A percentile compares a stretch with the other conserved stretches of the same genome.
Conservation (phyloP, 2,797 vertebrate genomes). For the Pseudochaenichthys georgianus region DNA sequence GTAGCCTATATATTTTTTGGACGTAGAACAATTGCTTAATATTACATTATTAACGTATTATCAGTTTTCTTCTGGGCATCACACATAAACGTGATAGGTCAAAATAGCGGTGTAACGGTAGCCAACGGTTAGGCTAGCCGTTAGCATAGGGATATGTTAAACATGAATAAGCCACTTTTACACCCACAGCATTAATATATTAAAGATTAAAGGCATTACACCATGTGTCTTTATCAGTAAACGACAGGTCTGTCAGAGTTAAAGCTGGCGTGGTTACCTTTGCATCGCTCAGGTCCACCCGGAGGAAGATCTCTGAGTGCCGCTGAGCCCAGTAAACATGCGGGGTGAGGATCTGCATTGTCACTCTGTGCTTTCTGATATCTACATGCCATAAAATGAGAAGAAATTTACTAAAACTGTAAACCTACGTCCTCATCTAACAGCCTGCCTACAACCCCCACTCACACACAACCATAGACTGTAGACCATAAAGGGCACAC, state of each 20-base stretch:
- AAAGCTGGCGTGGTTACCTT: conserved; percentile 81
- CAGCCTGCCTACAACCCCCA: neutral
- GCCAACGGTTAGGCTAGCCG: conserved; percentile 26
- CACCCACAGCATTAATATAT: neutral
- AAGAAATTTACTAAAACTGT: neutral
- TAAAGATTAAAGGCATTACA: neutral
- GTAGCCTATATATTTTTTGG: neutral
- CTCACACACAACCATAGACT: neutral
- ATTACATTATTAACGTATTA: neutral
- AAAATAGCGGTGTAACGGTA: neutral
- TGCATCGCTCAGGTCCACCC: conserved; percentile 95
- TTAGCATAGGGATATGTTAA: neutral
- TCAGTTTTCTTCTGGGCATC: neutral
- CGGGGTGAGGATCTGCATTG: conserved; percentile 89
- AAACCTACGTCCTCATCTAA: neutral
- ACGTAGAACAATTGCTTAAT: neutral
- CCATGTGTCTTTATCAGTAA: no score
- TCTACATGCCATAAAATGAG: neutral
- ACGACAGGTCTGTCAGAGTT: neutral
- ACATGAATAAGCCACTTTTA: neutral
- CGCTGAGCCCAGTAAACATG: conserved; percentile 98
- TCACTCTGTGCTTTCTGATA: neutral
- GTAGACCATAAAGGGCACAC: neutral
- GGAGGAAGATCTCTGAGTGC: conserved; percentile 91
- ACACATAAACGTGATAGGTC: neutral